A percentile compares a stretch with the other conserved stretches of the same genome.
Evolutionary conservation across 2,888 invertebrate genomes (phyloP).

Genomic region (Mesochorus sp.): DNA sequence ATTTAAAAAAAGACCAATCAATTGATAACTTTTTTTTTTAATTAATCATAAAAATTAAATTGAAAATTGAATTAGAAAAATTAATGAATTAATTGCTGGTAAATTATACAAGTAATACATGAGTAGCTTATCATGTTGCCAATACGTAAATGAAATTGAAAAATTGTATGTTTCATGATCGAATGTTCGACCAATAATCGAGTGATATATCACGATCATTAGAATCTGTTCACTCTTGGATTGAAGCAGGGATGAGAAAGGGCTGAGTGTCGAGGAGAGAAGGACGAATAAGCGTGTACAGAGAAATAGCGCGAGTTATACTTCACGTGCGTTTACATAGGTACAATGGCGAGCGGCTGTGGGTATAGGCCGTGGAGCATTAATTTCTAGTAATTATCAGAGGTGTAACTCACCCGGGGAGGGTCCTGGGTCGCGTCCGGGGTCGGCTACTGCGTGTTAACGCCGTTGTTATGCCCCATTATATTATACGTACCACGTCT

Average conservation of each 20-base stretch:
- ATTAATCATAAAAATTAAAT: too few species aligned
- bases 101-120: too few species aligned
- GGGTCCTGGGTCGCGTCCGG: constrained; percentile 79
- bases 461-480: constrained; percentile 82
- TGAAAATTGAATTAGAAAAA: too few species aligned
- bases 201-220: background rate
- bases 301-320: constrained; percentile 29
- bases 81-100: too few species aligned
- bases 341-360: constrained; percentile 59
- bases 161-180: too few species aligned
- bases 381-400: constrained; percentile 79
- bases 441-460: constrained; percentile 80
- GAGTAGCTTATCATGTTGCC: too few species aligned
- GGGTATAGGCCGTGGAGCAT: constrained; percentile 62
- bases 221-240: constrained; percentile 2
- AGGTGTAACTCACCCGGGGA: constrained; percentile 78
- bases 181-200: too few species aligned
- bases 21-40: too few species aligned
- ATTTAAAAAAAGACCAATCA: too few species aligned
- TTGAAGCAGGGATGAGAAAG: constrained; percentile 28
- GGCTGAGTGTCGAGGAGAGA: background rate
- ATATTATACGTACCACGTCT: constrained; percentile 77
- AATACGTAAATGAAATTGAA: too few species aligned
- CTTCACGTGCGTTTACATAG: constrained; percentile 34
- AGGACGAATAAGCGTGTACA: constrained; percentile 38